Evolutionary conservation across 2,888 invertebrate genomes (phyloP), one percentile per base, ranked within the genome.

Genomic region (Adela reaumurella): DNA sequence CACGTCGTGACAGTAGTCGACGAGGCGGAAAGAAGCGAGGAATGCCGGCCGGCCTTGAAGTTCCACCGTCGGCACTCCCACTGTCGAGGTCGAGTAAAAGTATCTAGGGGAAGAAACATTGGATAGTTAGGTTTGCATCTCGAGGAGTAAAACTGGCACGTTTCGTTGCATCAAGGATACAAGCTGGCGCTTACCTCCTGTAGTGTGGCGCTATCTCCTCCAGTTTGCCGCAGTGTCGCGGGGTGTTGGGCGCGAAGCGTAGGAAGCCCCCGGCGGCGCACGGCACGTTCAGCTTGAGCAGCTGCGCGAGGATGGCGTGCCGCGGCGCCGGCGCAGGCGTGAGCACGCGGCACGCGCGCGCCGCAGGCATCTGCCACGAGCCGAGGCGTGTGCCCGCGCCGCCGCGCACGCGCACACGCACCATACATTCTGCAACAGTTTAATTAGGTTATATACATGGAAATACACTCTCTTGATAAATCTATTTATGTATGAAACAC

Each of bases 1-100:
- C 54, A 88, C 82, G 64, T 88, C 85, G 63, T 88, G 87, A 59
- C 89, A 89, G 62, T 85, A 84, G 68, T 89, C 88, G 51, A 88
- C 88, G 58, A 83, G 68, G 61, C 83, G 83, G 71, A 85, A 88
- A 58, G 73, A 74, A 58, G 87, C 78, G 63, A 83, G 81, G 77
- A 88, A 88, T 66, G 84, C 81, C 50, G 87, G 87, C 63, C 78
- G 78, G 53, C 85, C 85, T 59, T 83, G 83, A 49, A 85, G 67
- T 58, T 81, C 81, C 53, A 87, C 62, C 43, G 76, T 73, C 4
- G 81, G 81, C 24, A 59, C 63, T 49, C 60, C 60, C 53, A 70
- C 74, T 53, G 78, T 79, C 20, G 81, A 78, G 49, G 62, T 54
- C 1, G 65, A 57, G 17, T 83, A 83, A 63, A 88, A 87, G 45